Conservation (phyloP, 2,797 vertebrate genomes). For the Lithobates pipiens region DNA sequence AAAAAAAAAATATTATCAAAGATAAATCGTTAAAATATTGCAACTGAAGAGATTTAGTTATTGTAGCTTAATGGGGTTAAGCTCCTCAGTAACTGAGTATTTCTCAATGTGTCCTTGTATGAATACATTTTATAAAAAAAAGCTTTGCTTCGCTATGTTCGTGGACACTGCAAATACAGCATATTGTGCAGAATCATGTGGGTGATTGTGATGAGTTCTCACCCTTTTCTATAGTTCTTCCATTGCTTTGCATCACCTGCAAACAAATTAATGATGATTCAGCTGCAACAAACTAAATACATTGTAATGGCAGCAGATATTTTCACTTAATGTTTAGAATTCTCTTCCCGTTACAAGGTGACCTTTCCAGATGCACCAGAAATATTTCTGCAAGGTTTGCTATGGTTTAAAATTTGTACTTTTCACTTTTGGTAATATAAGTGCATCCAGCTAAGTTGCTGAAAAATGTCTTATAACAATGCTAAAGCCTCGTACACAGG, state of each 20-base stretch:
- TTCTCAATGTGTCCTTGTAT: background rate
- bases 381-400: background rate
- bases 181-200: slow-evolving; percentile 37
- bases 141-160: background rate
- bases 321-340: slow-evolving; percentile 32
- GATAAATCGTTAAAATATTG: background rate
- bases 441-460: no score
- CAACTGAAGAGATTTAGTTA: background rate
- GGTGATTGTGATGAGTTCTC: slow-evolving; percentile 38
- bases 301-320: slow-evolving; percentile 34
- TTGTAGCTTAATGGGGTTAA: background rate
- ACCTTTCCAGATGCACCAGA: background rate
- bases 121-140: slow-evolving; percentile 13
- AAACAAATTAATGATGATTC: slow-evolving; percentile 52
- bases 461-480: no score
- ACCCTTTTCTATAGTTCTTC: background rate
- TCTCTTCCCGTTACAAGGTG: slow-evolving; percentile 25
- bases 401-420: background rate
- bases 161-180: slow-evolving; percentile 27
- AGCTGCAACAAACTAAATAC: slow-evolving; percentile 37
- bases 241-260: slow-evolving; percentile 27
- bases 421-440: no score
- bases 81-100: background rate
- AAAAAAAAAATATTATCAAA: background rate
- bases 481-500: no score